A percentile compares a stretch with the other conserved stretches of the same genome.
phyloP scores from a whole-genome alignment of 2,888 invertebrate genomes.

The Sialis lutaria region DNA sequence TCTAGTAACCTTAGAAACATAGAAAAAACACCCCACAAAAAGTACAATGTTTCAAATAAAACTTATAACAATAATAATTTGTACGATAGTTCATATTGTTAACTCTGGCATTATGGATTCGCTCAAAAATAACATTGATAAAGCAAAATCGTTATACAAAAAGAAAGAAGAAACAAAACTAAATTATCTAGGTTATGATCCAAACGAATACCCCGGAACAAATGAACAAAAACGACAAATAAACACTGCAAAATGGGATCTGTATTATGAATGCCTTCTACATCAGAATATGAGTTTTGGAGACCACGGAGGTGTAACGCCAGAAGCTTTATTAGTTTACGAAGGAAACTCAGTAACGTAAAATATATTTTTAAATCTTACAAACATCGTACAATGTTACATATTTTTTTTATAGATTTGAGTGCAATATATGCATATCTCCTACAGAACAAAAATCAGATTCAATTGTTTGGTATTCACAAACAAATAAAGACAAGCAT shows the following conservation, averaged over 20 bases:
- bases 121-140: too few relatives aligned
- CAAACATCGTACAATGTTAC: not conserved
- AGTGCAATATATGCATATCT: conserved; percentile 33
- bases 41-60: too few relatives aligned
- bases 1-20: conserved; percentile 8
- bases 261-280: conserved; percentile 33
- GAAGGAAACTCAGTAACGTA: conserved; percentile 6
- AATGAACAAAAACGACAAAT: conserved; percentile 22
- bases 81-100: too few relatives aligned
- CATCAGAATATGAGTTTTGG: conserved; percentile 21
- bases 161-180: conserved; percentile 16
- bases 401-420: conserved; percentile 19
- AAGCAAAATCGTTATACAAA: too few relatives aligned
- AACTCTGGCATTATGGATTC: too few relatives aligned
- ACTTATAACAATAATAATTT: too few relatives aligned
- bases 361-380: not conserved
- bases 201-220: conserved; percentile 28
- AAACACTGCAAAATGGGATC: conserved; percentile 28
- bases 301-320: conserved; percentile 20
- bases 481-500: conserved; percentile 12
- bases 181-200: conserved; percentile 21
- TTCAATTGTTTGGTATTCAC: conserved; percentile 12
- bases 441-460: conserved; percentile 23
- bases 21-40: too few relatives aligned
- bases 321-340: conserved; percentile 18